Conservation (phyloP, 2,797 vertebrate species). For the Phalanger gymnotis region DNA sequence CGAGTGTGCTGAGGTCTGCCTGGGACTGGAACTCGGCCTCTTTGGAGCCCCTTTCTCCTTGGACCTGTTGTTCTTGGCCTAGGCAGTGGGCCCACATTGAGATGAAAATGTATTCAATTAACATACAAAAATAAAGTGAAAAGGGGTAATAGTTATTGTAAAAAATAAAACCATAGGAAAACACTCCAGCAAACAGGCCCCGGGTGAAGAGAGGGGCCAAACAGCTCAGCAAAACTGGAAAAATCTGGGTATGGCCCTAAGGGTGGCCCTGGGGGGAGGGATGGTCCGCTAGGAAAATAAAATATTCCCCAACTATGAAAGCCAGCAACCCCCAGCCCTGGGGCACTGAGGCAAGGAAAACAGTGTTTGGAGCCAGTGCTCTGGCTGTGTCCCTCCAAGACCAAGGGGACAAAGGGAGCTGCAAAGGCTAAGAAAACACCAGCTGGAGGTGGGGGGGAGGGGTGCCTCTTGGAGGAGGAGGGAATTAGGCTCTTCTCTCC, state of each 20-base stretch:
- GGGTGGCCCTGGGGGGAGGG: slow-evolving; percentile 63
- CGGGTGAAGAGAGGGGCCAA: slow-evolving; percentile 29
- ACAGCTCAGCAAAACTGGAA: slow-evolving; percentile 76
- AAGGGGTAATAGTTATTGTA: slow-evolving; percentile 79
- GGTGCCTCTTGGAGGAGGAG: neutral
- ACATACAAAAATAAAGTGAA: slow-evolving; percentile 84
- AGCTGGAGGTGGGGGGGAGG: neutral
- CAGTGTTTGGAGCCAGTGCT: slow-evolving; percentile 29
- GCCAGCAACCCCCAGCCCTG: slow-evolving; percentile 57
- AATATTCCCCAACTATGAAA: slow-evolving; percentile 48
- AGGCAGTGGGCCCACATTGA: slow-evolving; percentile 11
- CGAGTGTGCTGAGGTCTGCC: neutral
- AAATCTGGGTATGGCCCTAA: slow-evolving; percentile 72
- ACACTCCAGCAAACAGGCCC: slow-evolving; percentile 76
- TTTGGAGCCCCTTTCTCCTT: slow-evolving; percentile 21
- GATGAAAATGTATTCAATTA: slow-evolving; percentile 82
- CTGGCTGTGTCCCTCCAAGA: neutral
- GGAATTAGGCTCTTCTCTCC: neutral
- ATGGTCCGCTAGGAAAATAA: slow-evolving; percentile 77
- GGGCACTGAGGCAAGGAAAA: slow-evolving; percentile 58
- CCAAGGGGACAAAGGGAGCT: neutral
- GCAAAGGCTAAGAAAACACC: neutral
- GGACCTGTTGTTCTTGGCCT: slow-evolving; percentile 82
- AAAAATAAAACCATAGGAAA: slow-evolving; percentile 80
- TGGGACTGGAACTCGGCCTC: neutral